Conservation (phyloP, 2,888 invertebrate species). For the Andrena flavipes region DNA sequence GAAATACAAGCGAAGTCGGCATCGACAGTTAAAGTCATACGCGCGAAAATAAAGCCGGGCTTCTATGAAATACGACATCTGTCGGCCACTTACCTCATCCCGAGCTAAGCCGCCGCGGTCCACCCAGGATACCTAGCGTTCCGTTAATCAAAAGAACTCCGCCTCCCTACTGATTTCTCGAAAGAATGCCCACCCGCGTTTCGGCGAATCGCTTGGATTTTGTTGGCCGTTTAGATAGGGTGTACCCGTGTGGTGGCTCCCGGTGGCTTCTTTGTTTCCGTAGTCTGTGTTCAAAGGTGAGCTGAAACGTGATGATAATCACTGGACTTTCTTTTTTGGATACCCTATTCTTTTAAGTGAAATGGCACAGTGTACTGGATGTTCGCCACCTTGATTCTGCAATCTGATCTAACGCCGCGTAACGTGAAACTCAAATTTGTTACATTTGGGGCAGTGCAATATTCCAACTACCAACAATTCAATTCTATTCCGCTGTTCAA, state of each 20-base stretch:
- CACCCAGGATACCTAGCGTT: constrained; percentile 67
- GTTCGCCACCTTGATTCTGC: no score
- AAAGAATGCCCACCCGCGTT: constrained; percentile 41
- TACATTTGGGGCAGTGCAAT: no score
- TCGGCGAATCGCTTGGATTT: constrained; percentile 43
- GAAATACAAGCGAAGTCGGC: constrained; percentile 80
- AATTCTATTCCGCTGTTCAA: no score
- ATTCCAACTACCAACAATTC: no score
- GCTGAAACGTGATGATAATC: no score
- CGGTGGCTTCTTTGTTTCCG: constrained; percentile 15
- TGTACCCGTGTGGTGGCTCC: background rate
- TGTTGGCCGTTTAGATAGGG: background rate
- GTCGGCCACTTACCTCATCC: constrained; percentile 54
- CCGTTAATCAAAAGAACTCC: constrained; percentile 75
- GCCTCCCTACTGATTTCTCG: constrained; percentile 47
- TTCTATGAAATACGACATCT: constrained; percentile 80
- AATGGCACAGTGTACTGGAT: no score
- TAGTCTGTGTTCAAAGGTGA: background rate
- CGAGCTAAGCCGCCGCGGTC: constrained; percentile 57
- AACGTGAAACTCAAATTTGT: no score
- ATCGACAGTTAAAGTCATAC: constrained; percentile 83
- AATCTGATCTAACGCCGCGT: no score
- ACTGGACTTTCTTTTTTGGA: no score
- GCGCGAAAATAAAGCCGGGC: constrained; percentile 82
- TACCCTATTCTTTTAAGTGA: no score